Evolutionary conservation across 2,113 vertebrate genomes (phyloP).

Genomic region (Prochilodus magdalenae): DNA sequence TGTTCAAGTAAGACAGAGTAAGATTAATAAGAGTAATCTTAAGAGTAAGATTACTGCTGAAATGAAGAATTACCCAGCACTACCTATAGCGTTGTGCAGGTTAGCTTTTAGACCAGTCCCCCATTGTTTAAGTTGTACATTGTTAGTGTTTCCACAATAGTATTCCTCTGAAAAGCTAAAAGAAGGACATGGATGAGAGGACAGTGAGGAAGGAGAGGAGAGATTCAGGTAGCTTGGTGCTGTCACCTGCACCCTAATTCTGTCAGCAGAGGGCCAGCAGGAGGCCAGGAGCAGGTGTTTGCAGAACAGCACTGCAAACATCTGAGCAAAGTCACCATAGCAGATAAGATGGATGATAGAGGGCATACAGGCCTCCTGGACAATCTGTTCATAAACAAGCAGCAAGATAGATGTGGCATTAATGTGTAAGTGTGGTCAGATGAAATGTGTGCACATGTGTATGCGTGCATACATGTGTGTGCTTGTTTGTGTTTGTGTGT

Average conservation of each 20-base stretch:
- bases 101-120: background rate
- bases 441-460: background rate
- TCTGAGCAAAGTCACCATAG: background rate
- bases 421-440: background rate
- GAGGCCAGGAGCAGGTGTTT: conserved; percentile 19
- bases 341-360: conserved; percentile 8
- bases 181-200: background rate
- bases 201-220: background rate
- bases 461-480: background rate
- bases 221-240: background rate
- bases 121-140: no score
- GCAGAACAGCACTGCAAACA: background rate
- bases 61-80: background rate
- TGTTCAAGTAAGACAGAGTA: no score
- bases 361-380: background rate
- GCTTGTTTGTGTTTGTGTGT: no score
- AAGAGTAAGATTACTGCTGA: no score
- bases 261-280: conserved; percentile 21
- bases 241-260: conserved; percentile 38
- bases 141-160: background rate
- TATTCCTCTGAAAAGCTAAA: background rate
- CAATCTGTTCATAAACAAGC: background rate
- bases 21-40: no score
- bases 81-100: background rate
- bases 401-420: background rate